Evolutionary conservation across 1,140 invertebrate species (phyloP), one percentile per base, ranked within the genome.

Genomic region (Cotesia vestalis): DNA sequence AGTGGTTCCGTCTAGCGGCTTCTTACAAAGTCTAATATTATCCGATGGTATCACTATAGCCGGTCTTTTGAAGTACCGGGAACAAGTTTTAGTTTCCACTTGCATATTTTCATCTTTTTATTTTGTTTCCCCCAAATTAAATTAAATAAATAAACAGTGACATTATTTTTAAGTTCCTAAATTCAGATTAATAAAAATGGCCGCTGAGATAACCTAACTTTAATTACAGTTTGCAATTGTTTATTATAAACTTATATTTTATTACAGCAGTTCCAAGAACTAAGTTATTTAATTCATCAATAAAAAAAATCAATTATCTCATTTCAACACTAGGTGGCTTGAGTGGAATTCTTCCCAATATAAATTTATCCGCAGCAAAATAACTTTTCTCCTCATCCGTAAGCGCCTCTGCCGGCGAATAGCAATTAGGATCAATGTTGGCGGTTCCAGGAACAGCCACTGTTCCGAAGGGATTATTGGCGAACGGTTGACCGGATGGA

Each of bases 21-120:
- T 84, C 14, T 78, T 80, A 20, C 83, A 85, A 1, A 82, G 78
- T 71, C 81, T 83, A 9, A 89, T 84, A 66, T 86, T 85, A 4
- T 81, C 80, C 9, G 78, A 77, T 0, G 89, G 89, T 17, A 84
- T 14, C 6, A 89, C 82, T n/a, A 80, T 61, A 8, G 81, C 76
- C 2, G 81, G 69, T 52, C 78, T 85, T 1, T 86, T 86, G 40
- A 85, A 80, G 0, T 89, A 89, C 12, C 40, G 40, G 6, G 40
- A 9, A 11, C 40, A 46, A 46, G 40, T 46, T 46, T 46, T 6
- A 46, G 8, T 46, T 9, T 11, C 40, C 40, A 46, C 40, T 46
- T 46, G 40, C 6, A 27, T 27, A 27, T 27, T 27, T 27, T 27
- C 27, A 27, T 27, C 27, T 27, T 27, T 27, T 27, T 27, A 27